Evolutionary conservation across 2,113 vertebrate species (phyloP).

Genomic region (Spea bombifrons): DNA sequence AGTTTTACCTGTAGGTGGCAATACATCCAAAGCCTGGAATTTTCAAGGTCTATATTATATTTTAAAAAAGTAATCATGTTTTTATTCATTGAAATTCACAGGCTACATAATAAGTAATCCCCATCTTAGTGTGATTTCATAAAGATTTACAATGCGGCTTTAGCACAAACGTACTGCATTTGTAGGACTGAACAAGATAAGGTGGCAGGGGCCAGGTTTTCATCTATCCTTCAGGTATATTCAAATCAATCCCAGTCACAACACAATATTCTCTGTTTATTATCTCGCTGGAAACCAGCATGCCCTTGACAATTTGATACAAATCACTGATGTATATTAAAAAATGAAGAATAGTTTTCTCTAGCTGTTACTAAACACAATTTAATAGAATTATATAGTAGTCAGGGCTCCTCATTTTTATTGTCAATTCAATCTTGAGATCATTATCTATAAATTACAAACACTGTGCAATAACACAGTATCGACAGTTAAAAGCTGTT

Average conservation of each 20-base stretch:
- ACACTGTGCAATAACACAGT: slow-evolving; percentile 12
- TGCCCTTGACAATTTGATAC: slow-evolving; percentile 46
- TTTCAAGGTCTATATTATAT: slow-evolving; percentile 40
- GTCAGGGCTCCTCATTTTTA: slow-evolving; percentile 10
- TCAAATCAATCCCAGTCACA: slow-evolving; percentile 25
- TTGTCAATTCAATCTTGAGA: slow-evolving; percentile 27
- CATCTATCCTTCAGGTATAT: slow-evolving; percentile 45
- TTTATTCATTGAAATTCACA: slow-evolving; percentile 42
- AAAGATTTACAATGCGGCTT: slow-evolving; percentile 26
- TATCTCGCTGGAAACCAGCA: slow-evolving; percentile 43
- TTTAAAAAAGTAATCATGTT: slow-evolving; percentile 38
- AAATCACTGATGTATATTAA: slow-evolving; percentile 18
- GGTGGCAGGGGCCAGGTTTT: slow-evolving; percentile 35
- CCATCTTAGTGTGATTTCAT: slow-evolving; percentile 46
- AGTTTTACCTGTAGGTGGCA: slow-evolving; percentile 62
- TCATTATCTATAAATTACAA: slow-evolving; percentile 7
- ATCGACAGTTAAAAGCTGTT: slow-evolving; percentile 14
- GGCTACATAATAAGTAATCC: slow-evolving; percentile 48
- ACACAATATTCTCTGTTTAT: slow-evolving; percentile 30
- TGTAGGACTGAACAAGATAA: slow-evolving; percentile 45
- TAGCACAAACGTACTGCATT: slow-evolving; percentile 38
- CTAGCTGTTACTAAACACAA: slow-evolving; percentile 32
- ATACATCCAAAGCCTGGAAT: slow-evolving; percentile 50
- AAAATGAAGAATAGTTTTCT: slow-evolving; percentile 7
- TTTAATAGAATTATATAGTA: slow-evolving; percentile 30